Percentiles rank a stretch among this genome's conserved stretches.
Conservation (phyloP, 35 echinoderm and acorn worm species). For the Heliocidaris erythrogramma region DNA sequence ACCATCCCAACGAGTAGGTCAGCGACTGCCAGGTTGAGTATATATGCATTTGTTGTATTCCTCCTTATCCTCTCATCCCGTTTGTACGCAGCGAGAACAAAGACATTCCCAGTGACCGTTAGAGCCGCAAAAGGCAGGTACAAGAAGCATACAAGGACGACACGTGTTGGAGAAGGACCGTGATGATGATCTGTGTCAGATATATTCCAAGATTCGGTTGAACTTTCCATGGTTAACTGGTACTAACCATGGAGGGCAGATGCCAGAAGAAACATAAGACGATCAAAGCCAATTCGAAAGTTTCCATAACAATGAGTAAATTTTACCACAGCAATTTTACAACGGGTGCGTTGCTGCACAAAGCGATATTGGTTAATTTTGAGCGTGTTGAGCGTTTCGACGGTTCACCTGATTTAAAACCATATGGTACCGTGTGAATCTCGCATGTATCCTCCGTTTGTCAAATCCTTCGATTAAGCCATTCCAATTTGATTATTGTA, state of each 20-base stretch:
- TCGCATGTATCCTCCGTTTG: too few species aligned
- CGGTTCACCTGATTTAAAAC: too few species aligned
- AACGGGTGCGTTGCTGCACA: not conserved
- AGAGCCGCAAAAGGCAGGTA: not conserved
- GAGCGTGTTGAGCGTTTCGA: too few species aligned
- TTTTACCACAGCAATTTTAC: not conserved
- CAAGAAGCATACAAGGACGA: not conserved
- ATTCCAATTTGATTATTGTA: too few species aligned
- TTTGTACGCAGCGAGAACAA: constrained; percentile 12
- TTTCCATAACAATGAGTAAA: not conserved
- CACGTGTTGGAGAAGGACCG: not conserved
- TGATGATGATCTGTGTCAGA: not conserved
- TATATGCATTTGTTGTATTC: not conserved
- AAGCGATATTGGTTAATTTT: not conserved
- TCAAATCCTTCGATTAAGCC: too few species aligned
- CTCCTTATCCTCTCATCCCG: constrained; percentile 1
- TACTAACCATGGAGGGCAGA: not conserved
- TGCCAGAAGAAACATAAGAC: not conserved
- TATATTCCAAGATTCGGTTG: not conserved
- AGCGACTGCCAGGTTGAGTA: not conserved
- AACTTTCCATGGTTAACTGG: not conserved
- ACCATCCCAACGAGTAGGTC: constrained; percentile 19
- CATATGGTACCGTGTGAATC: too few species aligned
- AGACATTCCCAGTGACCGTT: constrained; percentile 6
- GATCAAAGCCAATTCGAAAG: not conserved